Evolutionary conservation across 2,888 invertebrate genomes (phyloP).

Genomic region (Frankliniella fusca): DNA sequence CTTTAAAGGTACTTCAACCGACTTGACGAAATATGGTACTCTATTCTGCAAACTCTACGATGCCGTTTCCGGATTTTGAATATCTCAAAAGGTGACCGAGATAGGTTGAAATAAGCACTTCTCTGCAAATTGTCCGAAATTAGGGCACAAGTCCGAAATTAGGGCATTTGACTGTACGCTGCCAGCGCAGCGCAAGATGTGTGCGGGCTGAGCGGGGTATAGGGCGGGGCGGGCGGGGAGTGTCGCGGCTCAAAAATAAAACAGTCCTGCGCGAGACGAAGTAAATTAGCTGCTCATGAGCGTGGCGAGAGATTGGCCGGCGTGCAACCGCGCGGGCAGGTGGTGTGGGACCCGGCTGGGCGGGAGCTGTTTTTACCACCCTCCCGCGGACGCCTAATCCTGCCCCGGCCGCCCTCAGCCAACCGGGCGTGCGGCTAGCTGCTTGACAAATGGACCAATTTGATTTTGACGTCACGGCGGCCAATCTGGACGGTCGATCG

Average conservation of each 20-base stretch:
- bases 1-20: no score
- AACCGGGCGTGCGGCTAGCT: background rate
- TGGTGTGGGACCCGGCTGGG: no score
- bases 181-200: no score
- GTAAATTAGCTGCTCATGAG: conserved; percentile 4
- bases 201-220: background rate
- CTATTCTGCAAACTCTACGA: no score
- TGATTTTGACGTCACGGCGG: conserved; percentile 17
- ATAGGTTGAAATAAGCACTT: background rate
- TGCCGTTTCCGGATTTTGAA: no score
- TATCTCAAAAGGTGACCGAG: no score
- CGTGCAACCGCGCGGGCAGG: background rate
- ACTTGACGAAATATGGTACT: no score
- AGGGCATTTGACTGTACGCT: no score
- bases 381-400: background rate
- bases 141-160: no score
- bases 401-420: background rate
- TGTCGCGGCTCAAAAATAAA: background rate
- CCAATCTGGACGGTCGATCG: conserved; percentile 21
- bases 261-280: background rate
- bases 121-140: background rate
- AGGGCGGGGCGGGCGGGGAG: background rate
- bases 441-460: conserved; percentile 22
- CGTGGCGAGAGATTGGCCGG: conserved; percentile 17
- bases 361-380: no score